These are phyloP conservation scores for Oxyteleia sp. DNA, from an alignment of 2,888 invertebrate species.

Conservation along the genomic window DNA sequence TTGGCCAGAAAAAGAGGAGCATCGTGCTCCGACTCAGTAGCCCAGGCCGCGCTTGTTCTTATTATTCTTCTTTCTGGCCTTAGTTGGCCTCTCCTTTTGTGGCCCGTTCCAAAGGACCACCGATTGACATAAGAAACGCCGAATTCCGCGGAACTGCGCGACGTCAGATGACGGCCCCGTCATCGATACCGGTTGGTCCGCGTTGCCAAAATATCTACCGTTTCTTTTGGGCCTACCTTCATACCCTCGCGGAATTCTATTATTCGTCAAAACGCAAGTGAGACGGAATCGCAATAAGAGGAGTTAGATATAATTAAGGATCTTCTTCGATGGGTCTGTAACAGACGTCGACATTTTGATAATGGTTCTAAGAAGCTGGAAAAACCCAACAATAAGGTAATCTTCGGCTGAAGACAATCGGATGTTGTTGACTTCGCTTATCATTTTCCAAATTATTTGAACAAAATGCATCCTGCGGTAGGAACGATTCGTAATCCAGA, in stretches of 20 bases:
- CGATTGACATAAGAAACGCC: constrained; percentile 73
- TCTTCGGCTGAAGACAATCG: background rate
- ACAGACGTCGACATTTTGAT: background rate
- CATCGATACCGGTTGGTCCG: constrained; percentile 73
- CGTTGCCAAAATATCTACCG: constrained; percentile 64
- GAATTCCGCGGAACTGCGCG: constrained; percentile 75
- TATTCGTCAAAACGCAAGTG: constrained; percentile 50
- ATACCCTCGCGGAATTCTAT: constrained; percentile 65
- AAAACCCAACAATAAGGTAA: background rate
- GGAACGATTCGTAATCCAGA: background rate
- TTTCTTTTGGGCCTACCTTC: constrained; percentile 67
- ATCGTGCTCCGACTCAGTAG: constrained; percentile 40
- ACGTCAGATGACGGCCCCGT: constrained; percentile 67
- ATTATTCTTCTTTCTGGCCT: constrained; percentile 62
- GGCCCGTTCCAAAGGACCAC: constrained; percentile 67
- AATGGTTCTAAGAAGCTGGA: constrained; percentile 11
- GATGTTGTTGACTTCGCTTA: too few species aligned
- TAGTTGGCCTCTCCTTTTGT: constrained; percentile 74
- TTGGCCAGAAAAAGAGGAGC: constrained; percentile 71
- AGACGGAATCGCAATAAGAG: constrained; percentile 38
- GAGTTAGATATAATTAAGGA: constrained; percentile 31
- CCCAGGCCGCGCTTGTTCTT: constrained; percentile 53
- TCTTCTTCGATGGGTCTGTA: background rate
- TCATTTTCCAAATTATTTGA: too few species aligned
- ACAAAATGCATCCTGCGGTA: too few species aligned